Conservation (phyloP, 2,113 vertebrate species). For the Paralichthys olivaceus region DNA sequence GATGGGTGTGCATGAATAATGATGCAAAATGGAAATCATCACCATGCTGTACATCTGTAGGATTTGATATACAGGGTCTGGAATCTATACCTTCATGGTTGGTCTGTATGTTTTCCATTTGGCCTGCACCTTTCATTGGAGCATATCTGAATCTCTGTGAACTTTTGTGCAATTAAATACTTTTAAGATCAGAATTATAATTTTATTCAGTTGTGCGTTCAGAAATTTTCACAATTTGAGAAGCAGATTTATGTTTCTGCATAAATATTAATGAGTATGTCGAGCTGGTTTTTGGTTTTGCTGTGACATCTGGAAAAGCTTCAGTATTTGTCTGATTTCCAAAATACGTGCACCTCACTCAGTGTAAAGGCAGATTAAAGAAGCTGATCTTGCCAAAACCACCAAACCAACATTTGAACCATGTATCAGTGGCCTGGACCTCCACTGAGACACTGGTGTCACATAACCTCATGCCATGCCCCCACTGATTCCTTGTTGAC, state of each 20-base stretch:
- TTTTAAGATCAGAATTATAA: too few species aligned
- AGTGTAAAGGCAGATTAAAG: too few species aligned
- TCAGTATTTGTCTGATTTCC: too few species aligned
- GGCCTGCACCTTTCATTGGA: not conserved
- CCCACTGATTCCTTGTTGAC: conserved; percentile 1
- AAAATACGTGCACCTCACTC: too few species aligned
- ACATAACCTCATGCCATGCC: not conserved
- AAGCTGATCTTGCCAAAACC: not conserved
- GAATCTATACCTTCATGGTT: not conserved
- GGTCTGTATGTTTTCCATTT: too few species aligned
- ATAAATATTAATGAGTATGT: not conserved
- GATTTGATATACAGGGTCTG: conserved; percentile 6
- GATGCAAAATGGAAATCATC: not conserved
- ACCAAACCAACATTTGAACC: too few species aligned
- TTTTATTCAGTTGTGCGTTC: too few species aligned
- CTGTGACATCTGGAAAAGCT: not conserved
- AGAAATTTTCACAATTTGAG: too few species aligned
- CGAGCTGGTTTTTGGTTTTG: not conserved
- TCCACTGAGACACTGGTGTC: not conserved
- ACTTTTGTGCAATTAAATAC: not conserved
- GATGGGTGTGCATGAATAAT: conserved; percentile 26
- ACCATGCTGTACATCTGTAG: not conserved
- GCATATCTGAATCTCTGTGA: not conserved
- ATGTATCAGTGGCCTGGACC: not conserved
- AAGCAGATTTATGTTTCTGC: too few species aligned